Percentiles rank a stretch among this genome's conserved stretches.
phyloP scores from a whole-genome alignment of 2,888 invertebrate genomes.

The Dysmachus trigonus region DNA sequence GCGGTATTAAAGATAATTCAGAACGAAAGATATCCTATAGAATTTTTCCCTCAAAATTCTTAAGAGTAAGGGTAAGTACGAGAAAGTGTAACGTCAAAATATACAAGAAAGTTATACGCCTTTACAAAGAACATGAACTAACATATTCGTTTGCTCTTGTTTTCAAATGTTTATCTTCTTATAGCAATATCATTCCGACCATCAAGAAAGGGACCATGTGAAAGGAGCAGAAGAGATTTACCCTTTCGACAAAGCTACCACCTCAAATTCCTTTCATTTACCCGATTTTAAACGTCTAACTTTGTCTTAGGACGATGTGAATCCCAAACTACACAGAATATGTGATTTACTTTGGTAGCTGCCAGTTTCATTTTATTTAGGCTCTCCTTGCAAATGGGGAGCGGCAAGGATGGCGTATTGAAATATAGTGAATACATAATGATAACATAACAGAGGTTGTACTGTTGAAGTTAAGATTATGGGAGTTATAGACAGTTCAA shows the following conservation, averaged over 20 bases:
- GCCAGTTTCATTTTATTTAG: conserved; percentile 12
- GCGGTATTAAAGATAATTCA: background rate
- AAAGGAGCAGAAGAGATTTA: background rate
- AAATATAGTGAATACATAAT: background rate
- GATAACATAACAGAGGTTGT: background rate
- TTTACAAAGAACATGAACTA: background rate
- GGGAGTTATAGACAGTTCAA: background rate
- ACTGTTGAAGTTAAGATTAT: background rate
- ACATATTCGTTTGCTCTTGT: background rate
- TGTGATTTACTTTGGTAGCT: conserved; percentile 29
- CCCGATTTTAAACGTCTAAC: background rate
- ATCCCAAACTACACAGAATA: background rate
- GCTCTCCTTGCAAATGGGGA: background rate
- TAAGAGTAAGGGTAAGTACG: background rate
- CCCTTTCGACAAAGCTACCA: background rate
- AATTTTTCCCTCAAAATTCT: background rate
- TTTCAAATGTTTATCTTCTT: conserved; percentile 21
- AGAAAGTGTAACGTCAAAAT: background rate
- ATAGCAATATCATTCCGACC: conserved; percentile 3
- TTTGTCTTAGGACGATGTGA: background rate
- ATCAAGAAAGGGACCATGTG: background rate
- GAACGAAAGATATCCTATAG: background rate
- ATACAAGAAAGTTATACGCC: background rate
- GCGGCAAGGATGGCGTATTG: background rate
- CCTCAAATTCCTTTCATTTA: background rate